These are phyloP conservation scores for Dendrolimus kikuchii DNA, from an alignment of 1,140 invertebrate genomes.

Conservation along the genomic window DNA sequence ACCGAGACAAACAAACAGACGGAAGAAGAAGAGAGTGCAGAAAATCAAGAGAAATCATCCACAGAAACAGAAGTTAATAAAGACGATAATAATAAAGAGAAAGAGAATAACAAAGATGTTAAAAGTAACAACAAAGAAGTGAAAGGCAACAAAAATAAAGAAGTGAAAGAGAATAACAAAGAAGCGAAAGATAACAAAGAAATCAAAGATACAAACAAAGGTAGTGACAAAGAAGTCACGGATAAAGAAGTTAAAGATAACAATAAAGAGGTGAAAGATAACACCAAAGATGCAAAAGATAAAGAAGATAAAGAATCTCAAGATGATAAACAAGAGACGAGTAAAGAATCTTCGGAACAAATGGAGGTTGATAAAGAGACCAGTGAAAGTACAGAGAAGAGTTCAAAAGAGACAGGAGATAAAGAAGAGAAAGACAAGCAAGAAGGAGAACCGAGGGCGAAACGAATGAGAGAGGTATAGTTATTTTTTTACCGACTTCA, in stretches of 20 bases:
- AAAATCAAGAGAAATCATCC: constrained; percentile 8
- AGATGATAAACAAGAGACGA: constrained; percentile 17
- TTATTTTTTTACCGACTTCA: constrained; percentile 1
- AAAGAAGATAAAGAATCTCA: constrained; percentile 8
- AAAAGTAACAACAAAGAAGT: background rate
- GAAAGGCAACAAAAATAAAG: constrained; percentile 16
- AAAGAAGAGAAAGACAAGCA: constrained; percentile 26
- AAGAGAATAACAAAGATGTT: background rate
- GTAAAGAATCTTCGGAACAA: constrained; percentile 16
- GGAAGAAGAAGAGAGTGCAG: constrained; percentile 12
- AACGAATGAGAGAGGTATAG: constrained; percentile 54
- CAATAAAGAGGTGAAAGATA: constrained; percentile 12
- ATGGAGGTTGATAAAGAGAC: constrained; percentile 13
- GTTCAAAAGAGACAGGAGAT: constrained; percentile 12
- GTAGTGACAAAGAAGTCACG: constrained; percentile 1
- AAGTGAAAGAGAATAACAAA: constrained; percentile 14
- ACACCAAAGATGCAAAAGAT: constrained; percentile 13
- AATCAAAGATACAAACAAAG: constrained; percentile 1
- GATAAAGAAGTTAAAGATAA: constrained; percentile 21
- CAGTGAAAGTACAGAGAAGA: constrained; percentile 7
- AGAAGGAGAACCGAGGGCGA: constrained; percentile 47
- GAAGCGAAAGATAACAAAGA: constrained; percentile 13
- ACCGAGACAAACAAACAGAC: constrained; percentile 11
- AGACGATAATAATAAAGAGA: constrained; percentile 10
- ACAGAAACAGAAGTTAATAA: constrained; percentile 13